Evolutionary conservation across 2,113 vertebrate genomes (phyloP).

Genomic region (Odontesthes bonariensis): DNA sequence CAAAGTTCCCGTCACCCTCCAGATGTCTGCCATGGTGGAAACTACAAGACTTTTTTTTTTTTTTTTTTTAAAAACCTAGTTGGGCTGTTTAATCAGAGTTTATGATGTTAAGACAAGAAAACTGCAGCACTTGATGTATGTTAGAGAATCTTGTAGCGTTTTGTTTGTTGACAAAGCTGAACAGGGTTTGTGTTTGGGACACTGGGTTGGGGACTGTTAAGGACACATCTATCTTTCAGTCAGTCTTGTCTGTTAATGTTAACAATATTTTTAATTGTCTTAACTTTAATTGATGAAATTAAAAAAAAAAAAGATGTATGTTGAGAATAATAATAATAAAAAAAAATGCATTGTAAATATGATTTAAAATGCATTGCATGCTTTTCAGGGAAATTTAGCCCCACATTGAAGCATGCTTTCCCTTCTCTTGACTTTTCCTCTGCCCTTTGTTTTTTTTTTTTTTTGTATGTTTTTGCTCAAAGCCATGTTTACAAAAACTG

Average conservation of each 20-base stretch:
- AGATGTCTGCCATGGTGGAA: slow-evolving; percentile 64
- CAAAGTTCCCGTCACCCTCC: slow-evolving; percentile 73
- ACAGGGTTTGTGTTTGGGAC: slow-evolving; percentile 39
- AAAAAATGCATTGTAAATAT: slow-evolving; percentile 78
- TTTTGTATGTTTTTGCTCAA: slow-evolving; percentile 75
- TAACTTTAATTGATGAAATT: slow-evolving; percentile 62
- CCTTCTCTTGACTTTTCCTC: slow-evolving; percentile 55
- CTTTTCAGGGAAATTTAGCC: slow-evolving; percentile 68
- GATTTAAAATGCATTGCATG: slow-evolving; percentile 79
- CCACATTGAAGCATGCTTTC: slow-evolving; percentile 73
- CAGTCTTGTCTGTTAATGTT: slow-evolving; percentile 69
- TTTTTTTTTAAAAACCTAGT: not conserved
- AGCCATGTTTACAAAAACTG: slow-evolving; percentile 85
- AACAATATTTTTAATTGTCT: slow-evolving; percentile 73
- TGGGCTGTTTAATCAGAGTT: slow-evolving; percentile 31
- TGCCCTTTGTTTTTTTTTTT: slow-evolving; percentile 28
- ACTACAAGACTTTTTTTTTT: slow-evolving; percentile 66
- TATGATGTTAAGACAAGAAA: slow-evolving; percentile 13
- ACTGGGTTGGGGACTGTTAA: slow-evolving; percentile 42
- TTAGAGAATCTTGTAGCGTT: slow-evolving; percentile 72
- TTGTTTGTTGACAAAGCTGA: slow-evolving; percentile 59
- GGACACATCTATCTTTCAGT: slow-evolving; percentile 61
- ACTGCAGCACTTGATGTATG: slow-evolving; percentile 24
- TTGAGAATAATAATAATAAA: slow-evolving; percentile 51
- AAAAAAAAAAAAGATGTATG: slow-evolving; percentile 28